Conservation (phyloP, 2,888 invertebrate genomes). For the Cyrtodaria siliqua region DNA sequence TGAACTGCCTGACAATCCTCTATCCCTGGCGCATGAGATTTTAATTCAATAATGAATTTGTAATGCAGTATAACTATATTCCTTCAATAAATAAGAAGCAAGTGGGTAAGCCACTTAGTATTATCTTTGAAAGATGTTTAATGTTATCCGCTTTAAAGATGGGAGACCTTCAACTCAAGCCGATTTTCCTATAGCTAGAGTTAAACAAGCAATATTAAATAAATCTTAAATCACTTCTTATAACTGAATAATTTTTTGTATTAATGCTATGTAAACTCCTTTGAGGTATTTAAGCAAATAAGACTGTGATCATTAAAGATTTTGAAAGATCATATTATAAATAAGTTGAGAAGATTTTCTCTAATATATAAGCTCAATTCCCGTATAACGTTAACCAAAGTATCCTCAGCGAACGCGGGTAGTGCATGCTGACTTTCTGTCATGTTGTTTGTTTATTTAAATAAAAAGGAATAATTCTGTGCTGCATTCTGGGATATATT, state of each 20-base stretch:
- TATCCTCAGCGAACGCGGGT: background rate
- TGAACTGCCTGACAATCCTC: conserved; percentile 17
- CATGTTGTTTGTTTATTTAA: too few species aligned
- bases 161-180: conserved; percentile 8
- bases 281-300: conserved; percentile 65
- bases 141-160: conserved; percentile 55
- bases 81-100: conserved; percentile 43
- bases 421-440: background rate
- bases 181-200: conserved; percentile 12
- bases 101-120: conserved; percentile 47
- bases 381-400: background rate
- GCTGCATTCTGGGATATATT: too few species aligned
- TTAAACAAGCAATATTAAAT: conserved; percentile 49
- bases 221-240: conserved; percentile 57
- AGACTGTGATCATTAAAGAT: conserved; percentile 58
- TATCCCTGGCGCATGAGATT: conserved; percentile 6
- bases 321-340: conserved; percentile 59
- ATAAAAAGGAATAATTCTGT: too few species aligned
- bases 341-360: conserved; percentile 62
- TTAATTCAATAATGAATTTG: conserved; percentile 31
- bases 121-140: conserved; percentile 52
- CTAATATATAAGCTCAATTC: conserved; percentile 57
- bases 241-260: conserved; percentile 46
- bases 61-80: conserved; percentile 36
- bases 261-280: conserved; percentile 43